Percentiles rank a stretch among this genome's conserved stretches.
phyloP scores from a whole-genome alignment of 2,888 invertebrate genomes.

The Eurois occulta region DNA sequence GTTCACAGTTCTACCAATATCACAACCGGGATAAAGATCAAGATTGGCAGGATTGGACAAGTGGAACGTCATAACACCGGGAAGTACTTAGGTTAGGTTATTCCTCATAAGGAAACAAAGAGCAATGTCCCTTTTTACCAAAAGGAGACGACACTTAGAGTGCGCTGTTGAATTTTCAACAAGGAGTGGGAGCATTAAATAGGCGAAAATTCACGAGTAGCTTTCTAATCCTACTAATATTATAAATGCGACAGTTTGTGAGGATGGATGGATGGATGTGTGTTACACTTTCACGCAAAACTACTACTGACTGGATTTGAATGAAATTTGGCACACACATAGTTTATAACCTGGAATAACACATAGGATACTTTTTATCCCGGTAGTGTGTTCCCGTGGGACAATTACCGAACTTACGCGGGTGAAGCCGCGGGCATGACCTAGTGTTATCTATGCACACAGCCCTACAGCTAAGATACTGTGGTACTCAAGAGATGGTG shows the following conservation, averaged over 20 bases:
- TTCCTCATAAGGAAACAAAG: background rate
- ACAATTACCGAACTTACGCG: no score
- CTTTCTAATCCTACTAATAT: no score
- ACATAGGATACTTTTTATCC: no score
- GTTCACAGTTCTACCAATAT: background rate
- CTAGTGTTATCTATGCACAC: conserved; percentile 11
- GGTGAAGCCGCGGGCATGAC: no score
- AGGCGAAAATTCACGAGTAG: background rate
- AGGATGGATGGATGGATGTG: no score
- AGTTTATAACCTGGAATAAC: no score
- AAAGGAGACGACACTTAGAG: background rate
- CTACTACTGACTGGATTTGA: no score
- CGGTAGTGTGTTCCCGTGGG: no score
- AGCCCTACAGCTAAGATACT: conserved; percentile 41
- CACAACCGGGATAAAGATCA: background rate
- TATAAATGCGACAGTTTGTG: no score
- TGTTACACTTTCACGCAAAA: no score
- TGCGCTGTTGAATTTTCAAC: background rate
- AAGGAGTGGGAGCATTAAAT: background rate
- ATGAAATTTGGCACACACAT: no score
- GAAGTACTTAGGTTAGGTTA: background rate
- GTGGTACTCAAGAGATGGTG: conserved; percentile 24
- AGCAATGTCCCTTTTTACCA: background rate
- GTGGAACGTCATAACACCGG: background rate
- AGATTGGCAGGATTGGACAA: background rate